These are phyloP conservation scores for Anniella stebbinsi DNA, from an alignment of 2,797 vertebrate genomes.

Conservation along the genomic window DNA sequence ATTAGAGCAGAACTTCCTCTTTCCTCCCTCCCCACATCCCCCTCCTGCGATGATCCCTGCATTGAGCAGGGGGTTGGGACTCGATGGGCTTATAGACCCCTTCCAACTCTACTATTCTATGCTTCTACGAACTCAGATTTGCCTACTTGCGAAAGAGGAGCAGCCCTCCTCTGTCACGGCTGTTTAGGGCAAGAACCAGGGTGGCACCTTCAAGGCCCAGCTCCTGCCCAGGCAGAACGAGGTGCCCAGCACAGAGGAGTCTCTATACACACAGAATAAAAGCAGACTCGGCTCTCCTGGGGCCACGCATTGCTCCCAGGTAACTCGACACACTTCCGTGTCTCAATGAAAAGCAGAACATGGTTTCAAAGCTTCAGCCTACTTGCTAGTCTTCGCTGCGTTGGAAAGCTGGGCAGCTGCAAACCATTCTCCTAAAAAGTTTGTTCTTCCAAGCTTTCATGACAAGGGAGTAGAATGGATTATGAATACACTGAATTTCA, in stretches of 20 bases:
- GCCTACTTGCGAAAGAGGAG: conserved; percentile 71
- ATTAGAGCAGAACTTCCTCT: conserved; percentile 67
- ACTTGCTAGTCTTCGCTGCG: conserved; percentile 66
- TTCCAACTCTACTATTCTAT: too few relatives aligned
- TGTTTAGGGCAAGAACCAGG: conserved; percentile 50
- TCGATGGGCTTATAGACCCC: too few relatives aligned
- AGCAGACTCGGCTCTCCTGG: conserved; percentile 63
- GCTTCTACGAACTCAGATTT: conserved; percentile 69
- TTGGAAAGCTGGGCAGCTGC: conserved; percentile 71
- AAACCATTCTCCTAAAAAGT: conserved; percentile 54
- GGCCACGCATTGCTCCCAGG: conserved; percentile 70
- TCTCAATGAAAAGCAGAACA: conserved; percentile 64
- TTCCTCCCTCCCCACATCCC: conserved; percentile 39
- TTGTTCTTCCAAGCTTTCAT: conserved; percentile 73
- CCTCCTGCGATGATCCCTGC: conserved; percentile 63
- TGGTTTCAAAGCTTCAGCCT: conserved; percentile 70
- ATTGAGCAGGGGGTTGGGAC: too few relatives aligned
- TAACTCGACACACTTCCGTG: conserved; percentile 71
- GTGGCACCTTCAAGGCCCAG: conserved; percentile 41
- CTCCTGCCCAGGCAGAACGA: conserved; percentile 55
- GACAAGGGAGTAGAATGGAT: conserved; percentile 75
- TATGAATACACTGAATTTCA: conserved; percentile 77
- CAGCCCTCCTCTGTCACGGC: conserved; percentile 59
- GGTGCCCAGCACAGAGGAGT: conserved; percentile 58
- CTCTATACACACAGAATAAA: conserved; percentile 58